These are phyloP conservation scores for Brachionus angularis DNA, from an alignment of 1,140 invertebrate species.

Conservation along the genomic window DNA sequence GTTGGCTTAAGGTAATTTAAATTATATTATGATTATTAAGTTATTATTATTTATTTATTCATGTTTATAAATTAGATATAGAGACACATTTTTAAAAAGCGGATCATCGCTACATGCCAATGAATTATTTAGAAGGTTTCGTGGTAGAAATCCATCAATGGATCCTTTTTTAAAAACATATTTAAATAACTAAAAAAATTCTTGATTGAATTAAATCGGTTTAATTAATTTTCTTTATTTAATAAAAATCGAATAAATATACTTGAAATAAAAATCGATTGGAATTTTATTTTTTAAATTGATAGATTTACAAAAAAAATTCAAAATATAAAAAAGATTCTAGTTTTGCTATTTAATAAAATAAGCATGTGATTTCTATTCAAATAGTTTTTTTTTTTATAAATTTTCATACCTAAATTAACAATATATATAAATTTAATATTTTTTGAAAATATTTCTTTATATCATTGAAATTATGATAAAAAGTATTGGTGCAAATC, in stretches of 20 bases:
- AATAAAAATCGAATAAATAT: conserved; percentile 10
- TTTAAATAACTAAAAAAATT: too few species aligned
- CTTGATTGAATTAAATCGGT: too few species aligned
- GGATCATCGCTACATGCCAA: conserved; percentile 73
- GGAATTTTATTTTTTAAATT: conserved; percentile 1
- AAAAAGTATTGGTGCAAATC: neutral
- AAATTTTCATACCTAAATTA: too few species aligned
- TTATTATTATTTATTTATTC: conserved; percentile 45
- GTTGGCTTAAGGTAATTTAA: conserved; percentile 53
- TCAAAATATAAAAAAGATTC: too few species aligned
- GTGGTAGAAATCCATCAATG: conserved; percentile 80
- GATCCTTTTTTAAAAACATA: conserved; percentile 68
- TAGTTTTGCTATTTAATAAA: too few species aligned
- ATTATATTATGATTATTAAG: neutral
- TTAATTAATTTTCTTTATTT: conserved; percentile 26
- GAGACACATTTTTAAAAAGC: conserved; percentile 75
- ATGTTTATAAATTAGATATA: conserved; percentile 67
- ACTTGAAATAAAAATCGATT: conserved; percentile 1
- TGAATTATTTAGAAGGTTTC: conserved; percentile 80
- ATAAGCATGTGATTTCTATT: too few species aligned
- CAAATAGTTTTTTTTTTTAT: too few species aligned
- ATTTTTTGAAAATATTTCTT: too few species aligned
- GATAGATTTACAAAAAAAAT: too few species aligned
- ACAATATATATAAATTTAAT: too few species aligned
- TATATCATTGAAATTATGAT: conserved; percentile 27